phyloP scores from a whole-genome alignment of 2,797 vertebrate genomes.

The Steatocranus sp. region DNA sequence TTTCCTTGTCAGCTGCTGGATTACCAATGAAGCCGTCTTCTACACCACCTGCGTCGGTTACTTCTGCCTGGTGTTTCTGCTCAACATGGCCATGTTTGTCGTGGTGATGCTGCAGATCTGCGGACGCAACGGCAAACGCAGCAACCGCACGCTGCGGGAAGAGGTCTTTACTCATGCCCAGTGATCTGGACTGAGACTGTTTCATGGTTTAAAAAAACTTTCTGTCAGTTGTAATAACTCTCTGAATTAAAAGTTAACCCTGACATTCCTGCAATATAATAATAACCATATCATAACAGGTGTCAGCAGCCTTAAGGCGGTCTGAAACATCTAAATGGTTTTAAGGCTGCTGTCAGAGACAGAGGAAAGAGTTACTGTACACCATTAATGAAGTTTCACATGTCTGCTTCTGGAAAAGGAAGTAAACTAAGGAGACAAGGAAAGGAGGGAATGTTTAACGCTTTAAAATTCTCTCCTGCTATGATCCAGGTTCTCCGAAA shows the following conservation, averaged over 20 bases:
- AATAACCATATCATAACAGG: neutral
- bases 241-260: neutral
- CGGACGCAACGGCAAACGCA: slow-evolving; percentile 92
- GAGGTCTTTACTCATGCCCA: slow-evolving; percentile 58
- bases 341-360: neutral
- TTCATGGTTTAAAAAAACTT: neutral
- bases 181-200: neutral
- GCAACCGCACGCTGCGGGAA: slow-evolving; percentile 86
- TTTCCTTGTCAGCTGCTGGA: slow-evolving; percentile 85
- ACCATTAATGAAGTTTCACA: neutral
- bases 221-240: neutral
- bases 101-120: slow-evolving; percentile 99
- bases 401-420: neutral
- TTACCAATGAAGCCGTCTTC: slow-evolving; percentile 79
- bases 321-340: too few relatives aligned
- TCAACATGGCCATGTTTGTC: slow-evolving; percentile 96
- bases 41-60: slow-evolving; percentile 88
- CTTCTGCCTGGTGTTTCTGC: slow-evolving; percentile 90
- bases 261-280: neutral
- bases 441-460: neutral
- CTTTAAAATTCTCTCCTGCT: neutral
- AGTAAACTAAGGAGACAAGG: neutral
- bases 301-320: neutral
- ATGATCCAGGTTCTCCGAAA: slow-evolving; percentile 79
- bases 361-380: neutral